These are phyloP conservation scores for Bujurquina vittata DNA, from an alignment of 2,113 vertebrate species.

Conservation along the genomic window DNA sequence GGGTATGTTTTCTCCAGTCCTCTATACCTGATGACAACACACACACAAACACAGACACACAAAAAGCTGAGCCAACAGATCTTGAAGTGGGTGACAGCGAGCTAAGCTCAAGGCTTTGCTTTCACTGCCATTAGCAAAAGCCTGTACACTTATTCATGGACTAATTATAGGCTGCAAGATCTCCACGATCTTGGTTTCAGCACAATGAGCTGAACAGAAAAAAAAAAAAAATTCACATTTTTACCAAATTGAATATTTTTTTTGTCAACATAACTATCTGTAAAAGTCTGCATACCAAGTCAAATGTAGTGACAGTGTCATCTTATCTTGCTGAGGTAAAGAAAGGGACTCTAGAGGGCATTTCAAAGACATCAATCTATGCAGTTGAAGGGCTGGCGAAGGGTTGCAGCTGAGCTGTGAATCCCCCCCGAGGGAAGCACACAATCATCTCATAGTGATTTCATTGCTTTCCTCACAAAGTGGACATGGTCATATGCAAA, in stretches of 20 bases:
- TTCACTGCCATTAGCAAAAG: slow-evolving; percentile 65
- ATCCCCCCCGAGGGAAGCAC: slow-evolving; percentile 22
- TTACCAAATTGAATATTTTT: slow-evolving; percentile 41
- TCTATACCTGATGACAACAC: slow-evolving; percentile 7
- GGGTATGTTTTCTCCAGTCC: not conserved
- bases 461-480: slow-evolving; percentile 33
- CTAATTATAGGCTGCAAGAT: slow-evolving; percentile 56
- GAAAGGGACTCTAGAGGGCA: slow-evolving; percentile 49
- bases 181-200: slow-evolving; percentile 12
- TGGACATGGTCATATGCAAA: slow-evolving; percentile 60
- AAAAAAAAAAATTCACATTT: slow-evolving; percentile 24
- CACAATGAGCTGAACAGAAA: not conserved
- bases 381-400: not conserved
- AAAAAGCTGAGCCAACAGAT: slow-evolving; percentile 53
- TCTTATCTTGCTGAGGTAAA: slow-evolving; percentile 3
- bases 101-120: slow-evolving; percentile 54
- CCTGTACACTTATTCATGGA: slow-evolving; percentile 53
- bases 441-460: slow-evolving; percentile 50
- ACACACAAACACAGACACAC: not conserved
- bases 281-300: slow-evolving; percentile 32
- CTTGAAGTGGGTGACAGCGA: slow-evolving; percentile 47
- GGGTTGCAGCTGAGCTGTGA: slow-evolving; percentile 32
- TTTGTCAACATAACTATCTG: slow-evolving; percentile 31
- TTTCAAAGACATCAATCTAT: slow-evolving; percentile 71
- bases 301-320: slow-evolving; percentile 18